Evolutionary conservation across 2,113 vertebrate species (phyloP).

Genomic region (Gymnobelideus leadbeateri): DNA sequence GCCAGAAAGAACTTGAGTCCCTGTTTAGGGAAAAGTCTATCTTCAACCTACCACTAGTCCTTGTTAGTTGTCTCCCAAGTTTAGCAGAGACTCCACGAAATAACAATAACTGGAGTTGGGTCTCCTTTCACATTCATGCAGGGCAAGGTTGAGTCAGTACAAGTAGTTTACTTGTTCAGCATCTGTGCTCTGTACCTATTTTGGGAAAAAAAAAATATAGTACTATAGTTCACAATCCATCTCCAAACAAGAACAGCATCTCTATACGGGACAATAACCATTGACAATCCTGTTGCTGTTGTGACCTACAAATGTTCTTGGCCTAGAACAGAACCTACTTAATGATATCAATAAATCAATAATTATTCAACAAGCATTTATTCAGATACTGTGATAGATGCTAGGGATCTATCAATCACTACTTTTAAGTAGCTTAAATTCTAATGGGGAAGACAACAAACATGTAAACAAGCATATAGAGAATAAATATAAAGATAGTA

Average conservation of each 20-base stretch:
- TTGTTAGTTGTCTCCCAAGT: slow-evolving; percentile 5
- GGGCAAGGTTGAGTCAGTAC: slow-evolving; percentile 7
- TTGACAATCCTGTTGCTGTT: not conserved
- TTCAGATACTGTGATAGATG: not conserved
- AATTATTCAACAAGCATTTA: not conserved
- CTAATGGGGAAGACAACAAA: not conserved
- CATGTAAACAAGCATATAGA: not conserved
- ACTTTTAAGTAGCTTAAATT: not conserved
- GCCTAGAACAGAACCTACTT: not conserved
- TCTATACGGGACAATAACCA: not conserved
- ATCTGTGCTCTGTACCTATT: slow-evolving; percentile 5
- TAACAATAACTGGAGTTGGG: slow-evolving; percentile 2
- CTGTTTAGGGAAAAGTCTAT: slow-evolving; percentile 2
- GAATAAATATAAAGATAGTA: not conserved
- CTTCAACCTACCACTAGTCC: slow-evolving; percentile 7
- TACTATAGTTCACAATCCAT: not conserved
- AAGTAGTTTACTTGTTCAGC: slow-evolving; percentile 1
- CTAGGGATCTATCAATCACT: not conserved
- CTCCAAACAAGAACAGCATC: not conserved
- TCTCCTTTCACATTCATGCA: slow-evolving; percentile 5
- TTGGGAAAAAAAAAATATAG: slow-evolving; percentile 7
- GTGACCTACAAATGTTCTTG: not conserved
- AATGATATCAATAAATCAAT: not conserved
- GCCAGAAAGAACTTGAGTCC: not conserved
- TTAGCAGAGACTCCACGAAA: slow-evolving; percentile 5